phyloP scores from a whole-genome alignment of 1,140 invertebrate genomes.

The Trichomalopsis sarcophagae region DNA sequence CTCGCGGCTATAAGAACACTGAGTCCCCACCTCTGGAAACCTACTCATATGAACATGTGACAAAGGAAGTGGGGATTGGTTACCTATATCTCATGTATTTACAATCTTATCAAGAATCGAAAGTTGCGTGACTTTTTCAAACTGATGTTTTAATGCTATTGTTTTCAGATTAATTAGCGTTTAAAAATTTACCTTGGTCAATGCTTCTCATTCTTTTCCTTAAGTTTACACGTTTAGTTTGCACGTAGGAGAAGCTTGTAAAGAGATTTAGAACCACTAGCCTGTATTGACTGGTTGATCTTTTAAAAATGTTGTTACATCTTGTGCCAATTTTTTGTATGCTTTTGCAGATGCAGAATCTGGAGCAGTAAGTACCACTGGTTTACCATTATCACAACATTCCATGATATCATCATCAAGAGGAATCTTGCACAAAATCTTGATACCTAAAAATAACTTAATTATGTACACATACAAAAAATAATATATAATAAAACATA shows the following conservation, averaged over 20 bases:
- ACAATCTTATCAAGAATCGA: background rate
- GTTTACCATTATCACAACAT: constrained; percentile 85
- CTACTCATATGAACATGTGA: constrained; percentile 43
- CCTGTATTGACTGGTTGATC: constrained; percentile 53
- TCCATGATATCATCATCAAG: constrained; percentile 82
- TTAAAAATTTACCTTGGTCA: constrained; percentile 4
- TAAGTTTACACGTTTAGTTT: constrained; percentile 27
- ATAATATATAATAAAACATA: constrained; percentile 13
- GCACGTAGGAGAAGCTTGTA: background rate
- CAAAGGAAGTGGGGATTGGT: constrained; percentile 26
- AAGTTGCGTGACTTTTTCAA: background rate
- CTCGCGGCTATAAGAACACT: constrained; percentile 10
- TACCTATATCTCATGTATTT: constrained; percentile 12
- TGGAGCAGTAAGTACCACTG: constrained; percentile 83
- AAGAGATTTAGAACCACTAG: constrained; percentile 11
- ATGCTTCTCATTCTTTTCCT: background rate
- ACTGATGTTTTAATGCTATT: background rate
- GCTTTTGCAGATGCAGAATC: constrained; percentile 76
- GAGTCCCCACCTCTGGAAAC: constrained; percentile 29
- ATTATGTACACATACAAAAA: constrained; percentile 30
- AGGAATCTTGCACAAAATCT: constrained; percentile 84
- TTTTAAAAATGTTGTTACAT: constrained; percentile 73
- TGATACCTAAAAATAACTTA: constrained; percentile 56
- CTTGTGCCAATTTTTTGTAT: constrained; percentile 77
- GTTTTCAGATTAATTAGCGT: constrained; percentile 8